Evolutionary conservation across 2,113 vertebrate species (phyloP).

Genomic region (Salvelinus sp.): DNA sequence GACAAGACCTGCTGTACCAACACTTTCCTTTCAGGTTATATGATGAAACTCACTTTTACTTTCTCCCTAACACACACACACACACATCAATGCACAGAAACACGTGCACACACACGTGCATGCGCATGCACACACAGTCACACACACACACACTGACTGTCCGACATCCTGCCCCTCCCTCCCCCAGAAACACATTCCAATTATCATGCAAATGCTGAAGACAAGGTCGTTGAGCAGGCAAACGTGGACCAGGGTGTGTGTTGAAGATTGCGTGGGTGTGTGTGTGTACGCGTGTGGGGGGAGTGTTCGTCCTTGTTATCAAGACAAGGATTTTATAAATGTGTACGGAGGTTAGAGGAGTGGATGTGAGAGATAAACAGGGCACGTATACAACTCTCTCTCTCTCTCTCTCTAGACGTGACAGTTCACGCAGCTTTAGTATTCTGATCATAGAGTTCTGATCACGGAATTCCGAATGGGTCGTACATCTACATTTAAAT

Average conservation of each 20-base stretch:
- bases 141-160: slow-evolving; percentile 5
- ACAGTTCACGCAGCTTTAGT: too few relatives aligned
- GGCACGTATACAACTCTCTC: not conserved
- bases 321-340: slow-evolving; percentile 26
- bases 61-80: slow-evolving; percentile 6
- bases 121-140: slow-evolving; percentile 21
- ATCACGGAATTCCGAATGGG: too few relatives aligned
- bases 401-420: not conserved
- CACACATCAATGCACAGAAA: slow-evolving; percentile 9
- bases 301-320: slow-evolving; percentile 20
- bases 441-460: too few relatives aligned
- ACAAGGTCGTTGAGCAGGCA: slow-evolving; percentile 55
- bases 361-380: not conserved
- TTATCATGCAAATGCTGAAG: slow-evolving; percentile 52
- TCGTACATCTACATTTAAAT: too few relatives aligned
- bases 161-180: slow-evolving; percentile 8
- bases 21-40: slow-evolving; percentile 14
- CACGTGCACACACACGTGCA: slow-evolving; percentile 15
- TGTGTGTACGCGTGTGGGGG: not conserved
- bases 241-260: slow-evolving; percentile 21
- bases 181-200: slow-evolving; percentile 52
- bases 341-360: slow-evolving; percentile 13
- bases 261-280: slow-evolving; percentile 14
- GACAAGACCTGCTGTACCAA: slow-evolving; percentile 19
- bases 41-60: slow-evolving; percentile 21